These are phyloP conservation scores for Andrena chrysosceles DNA, from an alignment of 2,888 invertebrate species.

Conservation along the genomic window DNA sequence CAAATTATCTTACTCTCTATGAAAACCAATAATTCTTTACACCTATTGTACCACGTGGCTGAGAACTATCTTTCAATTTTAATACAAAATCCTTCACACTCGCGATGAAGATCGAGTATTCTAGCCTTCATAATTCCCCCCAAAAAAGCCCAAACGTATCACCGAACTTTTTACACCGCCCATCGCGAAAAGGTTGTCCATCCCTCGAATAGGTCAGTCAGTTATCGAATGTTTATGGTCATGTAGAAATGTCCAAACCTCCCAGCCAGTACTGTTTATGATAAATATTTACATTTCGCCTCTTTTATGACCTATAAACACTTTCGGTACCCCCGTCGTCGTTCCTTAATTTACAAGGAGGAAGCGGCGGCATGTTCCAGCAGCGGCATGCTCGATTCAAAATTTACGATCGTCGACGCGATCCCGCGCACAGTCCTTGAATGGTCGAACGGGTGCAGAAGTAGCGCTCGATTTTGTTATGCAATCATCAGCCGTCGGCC, in stretches of 20 bases:
- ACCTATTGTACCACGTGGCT: no score
- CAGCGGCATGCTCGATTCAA: slow-evolving; percentile 35
- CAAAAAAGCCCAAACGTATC: background rate
- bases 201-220: slow-evolving; percentile 30
- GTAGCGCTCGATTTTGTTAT: slow-evolving; percentile 51
- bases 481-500: slow-evolving; percentile 56
- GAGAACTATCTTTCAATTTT: no score
- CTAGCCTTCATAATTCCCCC: background rate
- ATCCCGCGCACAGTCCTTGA: background rate
- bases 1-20: no score
- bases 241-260: slow-evolving; percentile 23
- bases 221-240: slow-evolving; percentile 37
- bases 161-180: background rate
- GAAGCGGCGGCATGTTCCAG: slow-evolving; percentile 24
- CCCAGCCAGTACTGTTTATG: slow-evolving; percentile 23
- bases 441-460: slow-evolving; percentile 5
- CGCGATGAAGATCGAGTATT: no score
- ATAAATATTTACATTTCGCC: slow-evolving; percentile 54
- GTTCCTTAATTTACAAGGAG: slow-evolving; percentile 59
- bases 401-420: slow-evolving; percentile 47
- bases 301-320: slow-evolving; percentile 58
- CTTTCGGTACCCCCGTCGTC: slow-evolving; percentile 47
- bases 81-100: no score
- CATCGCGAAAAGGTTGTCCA: background rate
- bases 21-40: no score